Base-by-base conservation (phyloP, 2,888 invertebrate species). In the Pecten maximus region DNA sequence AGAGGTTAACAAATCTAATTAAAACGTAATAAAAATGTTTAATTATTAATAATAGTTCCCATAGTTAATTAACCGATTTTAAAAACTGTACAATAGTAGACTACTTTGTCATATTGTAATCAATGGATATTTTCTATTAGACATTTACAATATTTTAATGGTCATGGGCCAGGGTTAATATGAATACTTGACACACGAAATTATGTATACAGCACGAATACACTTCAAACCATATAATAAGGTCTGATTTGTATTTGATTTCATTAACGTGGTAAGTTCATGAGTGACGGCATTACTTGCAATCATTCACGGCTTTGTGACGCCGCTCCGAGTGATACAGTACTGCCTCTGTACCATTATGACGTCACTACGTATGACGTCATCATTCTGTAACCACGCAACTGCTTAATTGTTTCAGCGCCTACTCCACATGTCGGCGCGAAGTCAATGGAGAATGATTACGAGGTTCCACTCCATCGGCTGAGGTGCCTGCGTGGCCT, bases 401-500 rank as follows among this genome's bases (percentile, higher is more conserved):
- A 74, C 35, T 28, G 4, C 35, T 74, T 35, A 10, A 74, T 74
- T 74, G 74, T 87, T 91, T 39, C 44, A 91, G 91, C 89, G 16
- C 88, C 88, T 12, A 90, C 89, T 89, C 90, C 87, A 48, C 40
- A 89, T 89, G 91, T 91, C 89, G 90, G 88, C 74, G 89, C 89
- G 28, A 40, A 40, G 35, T 40, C 89, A 44, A 88, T 90, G 87
- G 88, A 88, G 40, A 88, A 86, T 50, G 89, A 87, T 2, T 88
- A 86, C 39, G 91, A 92, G 60, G 88, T 90, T 4, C 91, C 91
- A 1, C 74, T 92, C 35, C 87, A 91, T 40, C 48, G 89, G 28
- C 40, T 92, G 23, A 88, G 88, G 40, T 90, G 91, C 19, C 87
- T 90, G 23, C 86, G 91, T 16, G 91, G 91, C 16, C 44, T 92